These are phyloP conservation scores for Rhynchonema sp. DNA, from an alignment of 2,888 invertebrate species.

Conservation along the genomic window DNA sequence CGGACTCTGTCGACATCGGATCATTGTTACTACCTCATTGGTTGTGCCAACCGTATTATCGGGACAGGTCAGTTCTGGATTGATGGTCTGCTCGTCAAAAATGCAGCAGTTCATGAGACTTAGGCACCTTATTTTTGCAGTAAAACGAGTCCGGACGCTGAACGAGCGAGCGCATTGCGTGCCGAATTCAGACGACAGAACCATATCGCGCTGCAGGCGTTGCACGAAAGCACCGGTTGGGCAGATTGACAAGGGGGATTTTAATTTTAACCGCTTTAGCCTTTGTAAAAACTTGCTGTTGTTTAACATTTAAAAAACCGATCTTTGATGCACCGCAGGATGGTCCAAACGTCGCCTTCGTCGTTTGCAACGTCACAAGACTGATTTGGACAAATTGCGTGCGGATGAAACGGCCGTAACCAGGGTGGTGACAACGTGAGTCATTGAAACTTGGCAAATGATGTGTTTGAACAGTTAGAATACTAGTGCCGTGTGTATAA, in stretches of 20 bases:
- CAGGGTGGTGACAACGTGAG: neutral
- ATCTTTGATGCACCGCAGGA: too few species aligned
- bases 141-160: neutral
- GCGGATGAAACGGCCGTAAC: too few species aligned
- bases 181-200: too few species aligned
- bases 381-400: neutral
- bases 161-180: neutral
- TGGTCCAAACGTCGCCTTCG: neutral
- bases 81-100: too few species aligned
- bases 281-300: too few species aligned
- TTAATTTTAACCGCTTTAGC: too few species aligned
- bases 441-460: neutral
- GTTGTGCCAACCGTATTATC: constrained; percentile 21
- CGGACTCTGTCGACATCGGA: neutral
- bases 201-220: too few species aligned
- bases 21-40: constrained; percentile 13
- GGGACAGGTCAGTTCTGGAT: neutral
- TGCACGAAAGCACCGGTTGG: too few species aligned
- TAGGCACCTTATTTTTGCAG: too few species aligned
- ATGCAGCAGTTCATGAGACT: too few species aligned
- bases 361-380: neutral
- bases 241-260: too few species aligned
- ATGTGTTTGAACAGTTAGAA: neutral
- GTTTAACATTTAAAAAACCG: too few species aligned
- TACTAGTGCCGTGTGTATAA: neutral